These are phyloP conservation scores for Xenotilapia longispinis DNA, from an alignment of 2,113 vertebrate genomes.

Conservation along the genomic window DNA sequence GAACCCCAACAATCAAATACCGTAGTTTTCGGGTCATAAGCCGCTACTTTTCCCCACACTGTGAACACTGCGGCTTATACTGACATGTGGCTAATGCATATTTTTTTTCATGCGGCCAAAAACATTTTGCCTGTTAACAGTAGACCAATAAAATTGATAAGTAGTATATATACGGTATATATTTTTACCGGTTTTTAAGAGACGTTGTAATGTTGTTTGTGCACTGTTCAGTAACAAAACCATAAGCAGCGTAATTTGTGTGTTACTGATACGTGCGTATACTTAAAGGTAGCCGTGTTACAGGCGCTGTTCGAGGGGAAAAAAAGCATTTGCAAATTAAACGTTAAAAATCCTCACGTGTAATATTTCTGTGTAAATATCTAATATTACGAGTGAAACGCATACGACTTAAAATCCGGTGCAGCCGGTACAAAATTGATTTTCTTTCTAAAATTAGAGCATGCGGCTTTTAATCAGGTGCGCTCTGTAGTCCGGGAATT, in stretches of 20 bases:
- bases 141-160: background rate
- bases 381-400: background rate
- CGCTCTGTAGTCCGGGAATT: background rate
- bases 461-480: background rate
- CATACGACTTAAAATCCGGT: background rate
- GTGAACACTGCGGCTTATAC: background rate
- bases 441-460: background rate
- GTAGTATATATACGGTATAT: background rate
- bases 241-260: background rate
- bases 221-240: background rate
- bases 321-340: background rate
- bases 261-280: background rate
- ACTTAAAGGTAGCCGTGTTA: background rate
- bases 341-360: background rate
- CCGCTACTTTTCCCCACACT: background rate
- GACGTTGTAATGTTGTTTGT: background rate
- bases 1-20: background rate
- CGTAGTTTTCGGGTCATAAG: background rate
- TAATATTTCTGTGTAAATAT: background rate
- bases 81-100: background rate
- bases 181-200: background rate
- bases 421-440: background rate
- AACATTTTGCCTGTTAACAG: background rate
- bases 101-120: background rate
- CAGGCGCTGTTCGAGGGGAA: accelerated